Evolutionary conservation across 2,797 vertebrate species (phyloP).

Genomic region (Urocyon cinereoargenteus): DNA sequence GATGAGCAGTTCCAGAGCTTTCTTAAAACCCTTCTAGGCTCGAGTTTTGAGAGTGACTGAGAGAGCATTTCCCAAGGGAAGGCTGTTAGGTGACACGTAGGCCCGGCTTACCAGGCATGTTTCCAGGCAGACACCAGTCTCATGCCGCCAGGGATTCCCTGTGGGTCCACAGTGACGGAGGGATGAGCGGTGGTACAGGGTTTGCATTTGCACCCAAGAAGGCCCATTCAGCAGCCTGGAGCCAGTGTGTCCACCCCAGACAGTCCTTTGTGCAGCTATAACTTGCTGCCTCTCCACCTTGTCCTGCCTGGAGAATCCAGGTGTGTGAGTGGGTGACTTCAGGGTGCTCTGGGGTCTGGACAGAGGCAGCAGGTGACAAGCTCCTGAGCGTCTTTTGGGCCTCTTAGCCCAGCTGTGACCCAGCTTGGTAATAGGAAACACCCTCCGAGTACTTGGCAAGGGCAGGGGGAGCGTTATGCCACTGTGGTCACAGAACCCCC

Average conservation of each 20-base stretch:
- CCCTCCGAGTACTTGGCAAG: too few relatives aligned
- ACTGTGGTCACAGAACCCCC: neutral
- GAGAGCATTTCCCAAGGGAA: neutral
- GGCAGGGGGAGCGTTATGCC: neutral
- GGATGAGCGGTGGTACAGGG: rapidly evolving
- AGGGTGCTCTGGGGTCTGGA: neutral
- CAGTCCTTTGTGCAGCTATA: neutral
- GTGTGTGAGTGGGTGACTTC: rapidly evolving
- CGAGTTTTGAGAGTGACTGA: rapidly evolving
- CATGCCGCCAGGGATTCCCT: neutral
- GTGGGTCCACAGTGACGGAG: rapidly evolving
- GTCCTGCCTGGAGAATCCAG: neutral
- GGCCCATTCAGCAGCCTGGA: neutral
- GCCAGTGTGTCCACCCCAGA: rapidly evolving
- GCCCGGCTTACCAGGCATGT: neutral
- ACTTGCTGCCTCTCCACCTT: rapidly evolving
- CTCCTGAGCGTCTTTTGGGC: neutral
- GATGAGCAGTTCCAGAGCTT: neutral
- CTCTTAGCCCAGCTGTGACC: neutral
- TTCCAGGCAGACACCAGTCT: neutral
- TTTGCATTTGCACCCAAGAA: neutral
- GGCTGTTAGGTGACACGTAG: neutral
- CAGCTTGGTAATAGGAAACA: rapidly evolving
- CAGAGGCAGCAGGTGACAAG: neutral
- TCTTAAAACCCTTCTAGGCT: neutral